Conservation (phyloP, 2,113 vertebrate genomes). For the Mobula hypostoma region DNA sequence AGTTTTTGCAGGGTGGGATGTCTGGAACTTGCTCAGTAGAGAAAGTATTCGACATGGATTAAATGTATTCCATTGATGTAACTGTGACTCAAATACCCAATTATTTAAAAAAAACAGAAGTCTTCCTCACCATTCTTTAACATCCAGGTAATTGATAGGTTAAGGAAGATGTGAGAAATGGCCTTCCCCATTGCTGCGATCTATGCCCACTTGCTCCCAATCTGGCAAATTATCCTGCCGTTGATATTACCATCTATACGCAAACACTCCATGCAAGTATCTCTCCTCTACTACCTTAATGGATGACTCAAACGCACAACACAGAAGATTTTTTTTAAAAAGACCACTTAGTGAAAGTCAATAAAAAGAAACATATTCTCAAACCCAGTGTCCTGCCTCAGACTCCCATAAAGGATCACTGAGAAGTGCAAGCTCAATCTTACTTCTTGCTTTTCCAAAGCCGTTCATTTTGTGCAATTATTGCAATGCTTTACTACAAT, state of each 20-base stretch:
- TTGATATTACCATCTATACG: background rate
- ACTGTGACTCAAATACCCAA: no score
- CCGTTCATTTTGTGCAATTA: background rate
- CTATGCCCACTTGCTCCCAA: background rate
- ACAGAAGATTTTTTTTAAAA: background rate
- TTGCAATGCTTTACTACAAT: background rate
- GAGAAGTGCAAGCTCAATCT: constrained; percentile 16
- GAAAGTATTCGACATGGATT: no score
- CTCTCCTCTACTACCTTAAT: background rate
- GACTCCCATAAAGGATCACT: background rate
- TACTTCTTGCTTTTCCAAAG: background rate
- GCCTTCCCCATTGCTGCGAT: background rate
- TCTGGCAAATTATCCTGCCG: background rate
- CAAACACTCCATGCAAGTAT: background rate
- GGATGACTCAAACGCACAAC: background rate
- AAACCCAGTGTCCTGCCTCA: background rate
- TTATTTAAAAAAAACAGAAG: no score
- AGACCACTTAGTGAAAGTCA: background rate
- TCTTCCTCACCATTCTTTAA: no score
- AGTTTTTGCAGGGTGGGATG: no score
- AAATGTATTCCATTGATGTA: no score
- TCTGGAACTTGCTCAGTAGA: no score
- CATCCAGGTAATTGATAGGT: no score
- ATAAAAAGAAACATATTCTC: background rate
- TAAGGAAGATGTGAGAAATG: no score